Conservation (phyloP, 23 tunicate species). For the Halocynthia roretzi region DNA sequence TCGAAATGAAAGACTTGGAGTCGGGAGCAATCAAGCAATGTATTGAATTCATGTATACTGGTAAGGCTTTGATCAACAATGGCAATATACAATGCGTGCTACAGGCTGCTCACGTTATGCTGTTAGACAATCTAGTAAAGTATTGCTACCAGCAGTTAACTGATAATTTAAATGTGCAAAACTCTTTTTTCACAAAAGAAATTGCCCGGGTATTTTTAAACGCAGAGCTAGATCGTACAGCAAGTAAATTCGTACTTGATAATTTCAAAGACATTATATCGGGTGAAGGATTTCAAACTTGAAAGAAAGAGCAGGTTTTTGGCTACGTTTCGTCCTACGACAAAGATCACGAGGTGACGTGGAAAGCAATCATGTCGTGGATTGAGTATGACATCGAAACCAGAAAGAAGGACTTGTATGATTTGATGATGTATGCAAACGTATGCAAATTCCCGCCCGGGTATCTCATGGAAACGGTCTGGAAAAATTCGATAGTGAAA, state of each 20-base stretch:
- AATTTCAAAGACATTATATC: neutral
- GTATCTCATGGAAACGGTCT: neutral
- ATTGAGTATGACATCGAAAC: conserved; percentile 17
- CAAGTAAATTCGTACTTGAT: neutral
- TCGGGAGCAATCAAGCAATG: neutral
- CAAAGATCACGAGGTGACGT: neutral
- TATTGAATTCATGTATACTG: conserved; percentile 8
- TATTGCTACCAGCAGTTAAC: neutral
- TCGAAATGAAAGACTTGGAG: neutral
- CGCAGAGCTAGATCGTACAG: neutral
- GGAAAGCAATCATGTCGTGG: conserved; percentile 38
- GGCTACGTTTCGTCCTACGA: neutral
- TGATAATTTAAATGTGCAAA: neutral
- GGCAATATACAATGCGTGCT: neutral
- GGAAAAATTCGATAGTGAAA: neutral
- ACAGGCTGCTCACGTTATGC: neutral
- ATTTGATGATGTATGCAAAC: neutral
- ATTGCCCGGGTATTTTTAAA: neutral
- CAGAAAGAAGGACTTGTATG: conserved; percentile 20
- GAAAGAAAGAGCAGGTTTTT: neutral
- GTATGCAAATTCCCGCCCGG: neutral
- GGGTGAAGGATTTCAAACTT: neutral
- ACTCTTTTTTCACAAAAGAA: neutral
- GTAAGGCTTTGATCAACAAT: neutral
- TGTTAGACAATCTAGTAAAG: neutral